Conservation (phyloP, 2,888 invertebrate species). For the Linyphia triangularis region DNA sequence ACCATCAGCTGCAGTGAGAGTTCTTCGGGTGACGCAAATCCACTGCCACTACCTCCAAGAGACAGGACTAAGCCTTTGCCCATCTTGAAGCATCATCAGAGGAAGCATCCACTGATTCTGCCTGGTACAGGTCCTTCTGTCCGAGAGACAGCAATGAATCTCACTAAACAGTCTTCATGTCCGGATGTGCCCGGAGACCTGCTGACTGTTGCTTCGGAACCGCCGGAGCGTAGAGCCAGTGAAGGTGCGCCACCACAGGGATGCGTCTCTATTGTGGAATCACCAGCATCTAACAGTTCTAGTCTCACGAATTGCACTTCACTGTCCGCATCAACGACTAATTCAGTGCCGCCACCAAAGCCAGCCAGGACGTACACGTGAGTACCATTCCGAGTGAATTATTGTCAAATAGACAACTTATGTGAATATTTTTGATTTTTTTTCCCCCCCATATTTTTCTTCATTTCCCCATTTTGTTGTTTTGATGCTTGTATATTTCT, state of each 20-base stretch:
- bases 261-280: slow-evolving; percentile 23
- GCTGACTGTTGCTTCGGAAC: neutral
- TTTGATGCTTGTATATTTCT: no score
- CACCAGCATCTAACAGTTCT: slow-evolving; percentile 53
- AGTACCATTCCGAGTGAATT: slow-evolving; percentile 14
- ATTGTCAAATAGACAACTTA: neutral
- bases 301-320: slow-evolving; percentile 61
- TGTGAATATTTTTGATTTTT: neutral
- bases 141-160: slow-evolving; percentile 36
- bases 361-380: slow-evolving; percentile 69
- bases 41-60: slow-evolving; percentile 89
- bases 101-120: slow-evolving; percentile 90
- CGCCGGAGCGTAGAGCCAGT: slow-evolving; percentile 56
- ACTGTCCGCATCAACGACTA: slow-evolving; percentile 19
- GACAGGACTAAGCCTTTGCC: slow-evolving; percentile 85
- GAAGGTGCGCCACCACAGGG: slow-evolving; percentile 48
- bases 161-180: slow-evolving; percentile 76
- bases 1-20: slow-evolving; percentile 65
- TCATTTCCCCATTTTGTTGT: no score
- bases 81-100: slow-evolving; percentile 86
- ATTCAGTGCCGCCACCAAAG: slow-evolving; percentile 66
- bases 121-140: slow-evolving; percentile 80
- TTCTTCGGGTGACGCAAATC: slow-evolving; percentile 82
- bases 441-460: no score
- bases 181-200: slow-evolving; percentile 72